These are phyloP conservation scores for Seira musarum DNA, from an alignment of 2,888 invertebrate genomes.

Conservation along the genomic window DNA sequence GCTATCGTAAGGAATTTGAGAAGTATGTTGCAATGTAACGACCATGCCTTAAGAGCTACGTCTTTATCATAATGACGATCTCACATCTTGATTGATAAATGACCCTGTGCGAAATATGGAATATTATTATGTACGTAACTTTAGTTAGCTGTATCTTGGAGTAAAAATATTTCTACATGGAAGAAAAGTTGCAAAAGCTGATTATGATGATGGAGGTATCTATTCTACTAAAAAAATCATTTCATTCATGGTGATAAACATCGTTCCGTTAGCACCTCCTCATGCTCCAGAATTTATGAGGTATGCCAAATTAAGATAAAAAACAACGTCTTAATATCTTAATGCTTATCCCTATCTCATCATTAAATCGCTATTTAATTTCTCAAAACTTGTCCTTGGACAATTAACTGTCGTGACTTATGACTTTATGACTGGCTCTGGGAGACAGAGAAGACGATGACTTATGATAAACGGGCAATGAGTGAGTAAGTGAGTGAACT, in stretches of 20 bases:
- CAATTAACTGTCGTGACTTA: neutral
- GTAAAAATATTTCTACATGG: no score
- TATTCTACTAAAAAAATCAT: neutral
- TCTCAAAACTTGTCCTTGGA: neutral
- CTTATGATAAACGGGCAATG: no score
- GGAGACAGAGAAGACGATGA: no score
- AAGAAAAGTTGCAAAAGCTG: no score
- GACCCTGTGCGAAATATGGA: neutral
- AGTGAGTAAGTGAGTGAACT: neutral
- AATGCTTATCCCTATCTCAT: no score
- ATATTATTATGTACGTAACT: no score
- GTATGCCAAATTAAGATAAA: neutral
- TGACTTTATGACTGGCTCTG: neutral
- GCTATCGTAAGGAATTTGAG: neutral
- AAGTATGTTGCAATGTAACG: neutral
- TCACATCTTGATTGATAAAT: slow-evolving; percentile 21
- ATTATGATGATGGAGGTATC: no score
- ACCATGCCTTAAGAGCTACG: neutral
- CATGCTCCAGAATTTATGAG: slow-evolving; percentile 18
- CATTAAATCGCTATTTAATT: neutral
- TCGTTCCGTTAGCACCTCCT: slow-evolving; percentile 12
- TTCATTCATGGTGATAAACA: slow-evolving; percentile 8
- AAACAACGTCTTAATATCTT: neutral
- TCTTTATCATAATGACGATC: slow-evolving; percentile 2
- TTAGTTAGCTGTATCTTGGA: no score